Evolutionary conservation across 2,888 invertebrate genomes (phyloP).

Genomic region (Tiliacea aurago): DNA sequence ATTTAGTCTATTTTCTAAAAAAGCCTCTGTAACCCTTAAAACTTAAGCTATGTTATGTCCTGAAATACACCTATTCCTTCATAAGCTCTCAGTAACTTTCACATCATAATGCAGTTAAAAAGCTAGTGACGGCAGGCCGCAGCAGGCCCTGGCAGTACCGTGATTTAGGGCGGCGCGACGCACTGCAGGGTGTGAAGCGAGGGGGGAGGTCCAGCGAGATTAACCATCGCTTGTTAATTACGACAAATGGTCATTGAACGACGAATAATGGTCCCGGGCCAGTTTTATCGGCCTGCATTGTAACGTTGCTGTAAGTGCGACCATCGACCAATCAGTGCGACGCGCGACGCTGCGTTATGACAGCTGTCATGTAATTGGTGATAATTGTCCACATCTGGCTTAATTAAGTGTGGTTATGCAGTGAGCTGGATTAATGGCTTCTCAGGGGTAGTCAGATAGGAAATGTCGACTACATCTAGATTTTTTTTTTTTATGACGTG

Average conservation of each 20-base stretch:
- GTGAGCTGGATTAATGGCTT: neutral
- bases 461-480: too few species aligned
- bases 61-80: neutral
- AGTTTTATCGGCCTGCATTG: slow-evolving; percentile 54
- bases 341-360: slow-evolving; percentile 29
- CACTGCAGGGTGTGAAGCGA: slow-evolving; percentile 58
- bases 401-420: slow-evolving; percentile 25
- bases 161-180: slow-evolving; percentile 88
- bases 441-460: too few species aligned
- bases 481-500: too few species aligned
- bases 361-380: slow-evolving; percentile 55
- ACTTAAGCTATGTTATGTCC: neutral
- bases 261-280: slow-evolving; percentile 74
- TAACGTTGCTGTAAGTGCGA: slow-evolving; percentile 24
- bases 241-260: slow-evolving; percentile 84
- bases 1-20: neutral
- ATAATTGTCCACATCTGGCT: slow-evolving; percentile 32
- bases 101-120: slow-evolving; percentile 47
- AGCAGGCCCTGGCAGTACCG: slow-evolving; percentile 71
- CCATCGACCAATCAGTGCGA: slow-evolving; percentile 50
- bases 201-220: slow-evolving; percentile 72
- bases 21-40: too few species aligned
- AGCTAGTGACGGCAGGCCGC: slow-evolving; percentile 54
- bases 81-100: slow-evolving; percentile 2
- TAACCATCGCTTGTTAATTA: slow-evolving; percentile 86